Evolutionary conservation across 2,888 invertebrate species (phyloP), one percentile per base, ranked within the genome.

Genomic region (Anorthoa munda): DNA sequence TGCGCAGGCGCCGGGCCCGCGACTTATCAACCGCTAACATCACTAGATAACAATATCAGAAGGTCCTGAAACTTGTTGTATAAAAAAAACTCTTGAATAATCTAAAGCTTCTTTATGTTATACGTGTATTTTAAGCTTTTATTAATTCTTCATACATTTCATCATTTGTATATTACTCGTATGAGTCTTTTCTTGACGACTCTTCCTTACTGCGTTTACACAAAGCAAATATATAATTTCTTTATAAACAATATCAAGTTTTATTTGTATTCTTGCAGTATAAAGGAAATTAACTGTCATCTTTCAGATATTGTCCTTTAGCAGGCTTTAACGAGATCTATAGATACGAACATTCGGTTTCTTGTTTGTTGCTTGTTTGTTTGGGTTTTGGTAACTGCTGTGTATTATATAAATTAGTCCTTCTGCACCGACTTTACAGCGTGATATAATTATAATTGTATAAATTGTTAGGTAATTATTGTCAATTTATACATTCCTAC

Each of bases 1-100:
- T 88, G 87, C 86, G 82, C 87, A 73, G 89, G 88, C 90, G 89
- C 87, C 90, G 79, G 71, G 75, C 78, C 80, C 85, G 81, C 85
- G 83, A 90, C 88, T 89, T 89, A 88, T 88, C 83, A 61, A 74
- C 67, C 72, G 55, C 64, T 70, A 31, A 46, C 67, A 45, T 3
- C 67, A 72, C 45, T n/a, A 1, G 63, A 67, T 70, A 77, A 71
- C 60, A 39, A 75, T 51, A 18, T 48, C 80, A 75, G 80, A 75
- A 83, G 13, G 13, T 21, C 23, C 13, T 46, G 21, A 0, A 63
- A 21, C n/a, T 31, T 7, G 15, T 23, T 5, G 18, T 2, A 23
- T 39, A n/a, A n/a, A n/a, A n/a, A 45, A 45, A 23, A 59, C 18
- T 0, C 17, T 2, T 15, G 0, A 2, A 7, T n/a, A 64, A 50